Percentiles rank a stretch among this genome's conserved stretches.
Evolutionary conservation across 2,888 invertebrate genomes (phyloP).

Genomic region (Amblyjoppa proteus): DNA sequence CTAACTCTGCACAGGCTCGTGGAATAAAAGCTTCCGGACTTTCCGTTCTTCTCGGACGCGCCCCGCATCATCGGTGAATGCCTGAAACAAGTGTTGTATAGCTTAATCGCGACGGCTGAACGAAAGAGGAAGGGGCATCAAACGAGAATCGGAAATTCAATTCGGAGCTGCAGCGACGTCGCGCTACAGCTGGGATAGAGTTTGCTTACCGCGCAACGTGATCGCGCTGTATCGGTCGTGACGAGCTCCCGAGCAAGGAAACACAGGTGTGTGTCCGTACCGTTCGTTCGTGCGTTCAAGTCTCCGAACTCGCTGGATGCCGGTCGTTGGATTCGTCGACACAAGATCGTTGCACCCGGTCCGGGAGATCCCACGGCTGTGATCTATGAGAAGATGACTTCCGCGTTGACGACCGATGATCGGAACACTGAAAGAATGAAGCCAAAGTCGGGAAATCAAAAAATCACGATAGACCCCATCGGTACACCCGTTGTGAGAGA

Average conservation of each 20-base stretch:
- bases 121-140: not conserved
- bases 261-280: not conserved
- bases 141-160: constrained; percentile 49
- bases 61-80: not conserved
- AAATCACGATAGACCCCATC: constrained; percentile 61
- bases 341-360: not conserved
- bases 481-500: constrained; percentile 65
- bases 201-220: not conserved
- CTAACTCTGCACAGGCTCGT: not conserved
- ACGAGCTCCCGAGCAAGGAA: not conserved
- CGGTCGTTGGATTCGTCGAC: constrained; percentile 8
- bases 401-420: constrained; percentile 73
- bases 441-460: constrained; percentile 67
- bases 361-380: constrained; percentile 5
- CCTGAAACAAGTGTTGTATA: not conserved
- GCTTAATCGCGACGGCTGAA: not conserved
- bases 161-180: constrained; percentile 1
- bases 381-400: constrained; percentile 74
- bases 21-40: not conserved
- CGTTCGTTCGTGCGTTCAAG: constrained; percentile 50
- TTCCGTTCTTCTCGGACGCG: not conserved
- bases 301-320: constrained; percentile 30
- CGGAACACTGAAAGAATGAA: constrained; percentile 71
- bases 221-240: not conserved
- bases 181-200: not conserved